Conservation (phyloP, 2,113 vertebrate species). For the Anolis carolinensis region DNA sequence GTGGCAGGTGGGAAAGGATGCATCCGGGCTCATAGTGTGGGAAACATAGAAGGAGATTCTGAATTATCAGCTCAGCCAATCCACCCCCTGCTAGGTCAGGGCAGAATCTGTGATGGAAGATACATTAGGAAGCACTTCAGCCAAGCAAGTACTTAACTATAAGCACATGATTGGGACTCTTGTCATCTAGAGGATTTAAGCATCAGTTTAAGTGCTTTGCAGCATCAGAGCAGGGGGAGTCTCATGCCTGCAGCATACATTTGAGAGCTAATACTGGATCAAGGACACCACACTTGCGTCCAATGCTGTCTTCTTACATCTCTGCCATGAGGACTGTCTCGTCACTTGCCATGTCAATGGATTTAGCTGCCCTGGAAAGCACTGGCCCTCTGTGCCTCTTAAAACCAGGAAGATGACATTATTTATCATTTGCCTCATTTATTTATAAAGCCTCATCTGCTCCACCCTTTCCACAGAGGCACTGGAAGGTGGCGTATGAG, state of each 20-base stretch:
- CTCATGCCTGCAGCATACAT: neutral
- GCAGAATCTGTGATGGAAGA: neutral
- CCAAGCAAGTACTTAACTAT: constrained; percentile 1
- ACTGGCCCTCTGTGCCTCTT: neutral
- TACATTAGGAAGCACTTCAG: constrained; percentile 9
- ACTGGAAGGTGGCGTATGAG: constrained; percentile 39
- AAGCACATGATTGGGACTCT: constrained; percentile 17
- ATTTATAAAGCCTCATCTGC: constrained; percentile 24
- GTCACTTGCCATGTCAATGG: neutral
- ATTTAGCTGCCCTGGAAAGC: neutral
- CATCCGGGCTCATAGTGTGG: neutral
- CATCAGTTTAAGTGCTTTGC: constrained; percentile 6
- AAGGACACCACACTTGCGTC: neutral
- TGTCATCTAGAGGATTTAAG: constrained; percentile 12
- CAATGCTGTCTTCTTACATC: too few relatives aligned
- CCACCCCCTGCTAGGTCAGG: constrained; percentile 7
- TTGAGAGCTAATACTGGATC: neutral
- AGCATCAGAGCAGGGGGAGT: neutral
- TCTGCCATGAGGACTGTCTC: accelerated
- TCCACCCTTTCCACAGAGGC: neutral
- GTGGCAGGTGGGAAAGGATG: neutral
- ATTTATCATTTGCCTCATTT: constrained; percentile 38
- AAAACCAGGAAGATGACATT: accelerated
- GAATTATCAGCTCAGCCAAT: neutral
- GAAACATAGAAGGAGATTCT: neutral